Base-by-base conservation (phyloP, 2,888 invertebrate genomes). In the Aromia moschata region DNA sequence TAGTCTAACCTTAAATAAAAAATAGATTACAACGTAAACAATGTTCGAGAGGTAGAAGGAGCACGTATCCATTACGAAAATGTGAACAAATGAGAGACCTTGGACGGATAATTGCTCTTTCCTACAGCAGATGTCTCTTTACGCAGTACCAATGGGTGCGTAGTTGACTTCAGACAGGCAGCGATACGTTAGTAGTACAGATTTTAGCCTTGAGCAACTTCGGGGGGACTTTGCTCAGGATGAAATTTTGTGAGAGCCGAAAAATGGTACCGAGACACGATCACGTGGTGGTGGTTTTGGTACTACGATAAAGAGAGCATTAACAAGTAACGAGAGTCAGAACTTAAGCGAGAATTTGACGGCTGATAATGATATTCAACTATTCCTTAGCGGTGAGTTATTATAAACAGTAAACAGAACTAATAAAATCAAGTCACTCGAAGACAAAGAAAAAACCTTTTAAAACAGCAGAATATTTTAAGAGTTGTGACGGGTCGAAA, bases 381-480 rank as follows among this genome's bases (percentile, higher is more conserved):
- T 51, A 49, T 61, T 61, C 58, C 55, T 46, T 65, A 59, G 36
- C 53, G 37, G 40, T 46, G 44, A 38, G 46, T 52, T 25, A 18
- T 25, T 49, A 30, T 40, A n/a, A n/a, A n/a, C n/a, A n/a, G n/a
- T n/a, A n/a, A n/a, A n/a, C n/a, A 49, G 37, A 57, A 57, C 51
- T 62, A 51, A 58, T 44, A 46, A 41, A 65, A 63, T 62, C n/a
- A 59, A 69, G 64, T 70, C 70, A 72, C 68, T 73, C 71, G 64
- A 70, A 71, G n/a, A n/a, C n/a, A n/a, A n/a, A n/a, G n/a, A n/a
- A n/a, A n/a, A n/a, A n/a, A 72, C 69, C 73, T 72, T 68, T 67
- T 70, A 68, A 63, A 72, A 70, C 62, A 71, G 67, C 68, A 69
- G 68, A 66, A 64, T 60, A 62, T 57, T 65, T 56, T 59, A 58